phyloP scores from a whole-genome alignment of 2,113 vertebrate species.

The Solea senegalensis region DNA sequence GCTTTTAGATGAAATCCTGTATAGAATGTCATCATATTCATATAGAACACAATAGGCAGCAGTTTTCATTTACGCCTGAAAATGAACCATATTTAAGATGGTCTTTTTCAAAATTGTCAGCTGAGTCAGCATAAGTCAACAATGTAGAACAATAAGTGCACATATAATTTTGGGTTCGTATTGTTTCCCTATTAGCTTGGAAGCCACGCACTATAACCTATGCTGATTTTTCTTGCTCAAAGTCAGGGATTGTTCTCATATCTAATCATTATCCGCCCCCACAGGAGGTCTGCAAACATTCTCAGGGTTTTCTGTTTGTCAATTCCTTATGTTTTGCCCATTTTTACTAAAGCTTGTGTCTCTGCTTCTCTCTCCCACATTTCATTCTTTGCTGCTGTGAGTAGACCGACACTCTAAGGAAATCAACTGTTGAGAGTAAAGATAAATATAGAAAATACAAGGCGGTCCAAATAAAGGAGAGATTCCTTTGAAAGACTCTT shows the following conservation, averaged over 20 bases:
- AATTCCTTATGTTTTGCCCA: constrained; percentile 42
- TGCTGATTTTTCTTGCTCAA: constrained; percentile 17
- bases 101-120: too few species aligned
- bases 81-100: too few species aligned
- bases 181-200: constrained; percentile 34
- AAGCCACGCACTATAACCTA: constrained; percentile 9
- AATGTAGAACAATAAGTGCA: too few species aligned
- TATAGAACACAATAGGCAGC: too few species aligned
- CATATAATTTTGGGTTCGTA: too few species aligned
- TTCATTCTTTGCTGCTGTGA: constrained; percentile 26
- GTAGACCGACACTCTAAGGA: constrained; percentile 55
- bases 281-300: constrained; percentile 44
- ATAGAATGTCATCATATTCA: too few species aligned
- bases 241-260: constrained; percentile 39
- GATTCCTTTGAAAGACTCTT: constrained; percentile 40
- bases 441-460: constrained; percentile 64
- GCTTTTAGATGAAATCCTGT: not conserved
- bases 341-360: constrained; percentile 19
- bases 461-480: constrained; percentile 52
- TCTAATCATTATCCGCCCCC: constrained; percentile 61
- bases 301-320: constrained; percentile 44
- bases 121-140: too few species aligned
- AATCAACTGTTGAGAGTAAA: constrained; percentile 71
- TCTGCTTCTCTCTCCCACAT: constrained; percentile 34
- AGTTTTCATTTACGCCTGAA: too few species aligned